phyloP scores from a whole-genome alignment of 2,888 invertebrate species.

The Apoda limacodes region DNA sequence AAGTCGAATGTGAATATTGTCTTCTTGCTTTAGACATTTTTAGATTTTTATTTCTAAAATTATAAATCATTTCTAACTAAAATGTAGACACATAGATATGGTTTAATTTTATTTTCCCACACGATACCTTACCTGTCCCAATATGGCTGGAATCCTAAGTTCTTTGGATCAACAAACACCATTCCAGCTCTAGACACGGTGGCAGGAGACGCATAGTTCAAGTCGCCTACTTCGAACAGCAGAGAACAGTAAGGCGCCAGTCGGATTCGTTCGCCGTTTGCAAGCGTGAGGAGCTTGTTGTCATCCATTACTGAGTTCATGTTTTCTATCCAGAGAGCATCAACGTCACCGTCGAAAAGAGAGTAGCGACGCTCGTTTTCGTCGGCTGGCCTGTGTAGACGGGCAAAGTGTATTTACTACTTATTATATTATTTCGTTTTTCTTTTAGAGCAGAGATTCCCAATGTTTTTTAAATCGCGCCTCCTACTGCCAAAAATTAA shows the following conservation, averaged over 20 bases:
- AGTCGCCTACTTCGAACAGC: slow-evolving; percentile 90
- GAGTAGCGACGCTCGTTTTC: slow-evolving; percentile 84
- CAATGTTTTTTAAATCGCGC: too few species aligned
- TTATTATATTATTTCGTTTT: too few species aligned
- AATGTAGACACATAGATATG: too few species aligned
- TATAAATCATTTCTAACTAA: background rate
- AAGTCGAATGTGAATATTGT: too few species aligned
- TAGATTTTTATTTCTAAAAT: background rate
- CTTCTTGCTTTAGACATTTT: too few species aligned
- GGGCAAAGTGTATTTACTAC: too few species aligned
- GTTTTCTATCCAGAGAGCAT: slow-evolving; percentile 96
- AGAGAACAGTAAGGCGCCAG: slow-evolving; percentile 84
- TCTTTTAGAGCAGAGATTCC: too few species aligned
- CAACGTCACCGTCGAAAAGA: slow-evolving; percentile 93
- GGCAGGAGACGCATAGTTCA: slow-evolving; percentile 92
- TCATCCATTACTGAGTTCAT: slow-evolving; percentile 99
- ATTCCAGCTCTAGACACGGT: slow-evolving; percentile 94
- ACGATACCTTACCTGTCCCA: slow-evolving; percentile 80
- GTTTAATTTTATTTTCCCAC: too few species aligned
- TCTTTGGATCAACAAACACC: slow-evolving; percentile 95
- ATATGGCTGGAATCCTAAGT: slow-evolving; percentile 86
- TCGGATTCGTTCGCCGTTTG: slow-evolving; percentile 90
- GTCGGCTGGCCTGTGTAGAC: slow-evolving; percentile 73
- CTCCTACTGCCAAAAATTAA: too few species aligned
- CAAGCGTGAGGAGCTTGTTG: slow-evolving; percentile 88